phyloP scores from a whole-genome alignment of 2,888 invertebrate genomes.

The Helicoverpa assulta region DNA sequence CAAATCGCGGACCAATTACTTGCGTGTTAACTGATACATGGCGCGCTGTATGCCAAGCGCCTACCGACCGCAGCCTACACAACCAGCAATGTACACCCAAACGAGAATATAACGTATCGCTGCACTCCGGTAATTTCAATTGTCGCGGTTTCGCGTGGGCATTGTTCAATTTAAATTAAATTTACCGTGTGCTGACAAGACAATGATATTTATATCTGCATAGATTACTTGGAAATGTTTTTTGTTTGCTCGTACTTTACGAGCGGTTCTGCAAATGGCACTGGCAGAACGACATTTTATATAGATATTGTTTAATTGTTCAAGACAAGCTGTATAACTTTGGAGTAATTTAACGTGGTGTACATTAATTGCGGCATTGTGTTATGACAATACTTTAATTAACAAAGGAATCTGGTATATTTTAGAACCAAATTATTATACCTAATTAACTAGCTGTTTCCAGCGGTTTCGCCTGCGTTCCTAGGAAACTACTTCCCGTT shows the following conservation, averaged over 20 bases:
- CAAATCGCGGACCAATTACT: constrained; percentile 75
- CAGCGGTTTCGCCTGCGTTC: too few relatives aligned
- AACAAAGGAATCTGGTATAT: too few relatives aligned
- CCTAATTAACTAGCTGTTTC: too few relatives aligned
- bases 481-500: too few relatives aligned
- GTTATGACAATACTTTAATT: too few relatives aligned
- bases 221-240: constrained; percentile 42
- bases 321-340: background rate
- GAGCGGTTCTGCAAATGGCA: constrained; percentile 20
- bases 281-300: constrained; percentile 7
- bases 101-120: constrained; percentile 44
- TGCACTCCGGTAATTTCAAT: constrained; percentile 61
- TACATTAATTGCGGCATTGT: background rate
- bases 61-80: constrained; percentile 23
- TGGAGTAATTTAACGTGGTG: background rate
- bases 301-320: background rate
- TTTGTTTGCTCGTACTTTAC: constrained; percentile 44
- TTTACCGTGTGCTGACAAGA: constrained; percentile 49
- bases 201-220: constrained; percentile 57
- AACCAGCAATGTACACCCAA: constrained; percentile 57
- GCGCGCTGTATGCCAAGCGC: constrained; percentile 50
- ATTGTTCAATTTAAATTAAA: constrained; percentile 59
- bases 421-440: too few relatives aligned
- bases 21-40: constrained; percentile 63
- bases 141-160: constrained; percentile 56